Conservation (phyloP, 2,113 vertebrate species). For the Peromyscus maniculatus region DNA sequence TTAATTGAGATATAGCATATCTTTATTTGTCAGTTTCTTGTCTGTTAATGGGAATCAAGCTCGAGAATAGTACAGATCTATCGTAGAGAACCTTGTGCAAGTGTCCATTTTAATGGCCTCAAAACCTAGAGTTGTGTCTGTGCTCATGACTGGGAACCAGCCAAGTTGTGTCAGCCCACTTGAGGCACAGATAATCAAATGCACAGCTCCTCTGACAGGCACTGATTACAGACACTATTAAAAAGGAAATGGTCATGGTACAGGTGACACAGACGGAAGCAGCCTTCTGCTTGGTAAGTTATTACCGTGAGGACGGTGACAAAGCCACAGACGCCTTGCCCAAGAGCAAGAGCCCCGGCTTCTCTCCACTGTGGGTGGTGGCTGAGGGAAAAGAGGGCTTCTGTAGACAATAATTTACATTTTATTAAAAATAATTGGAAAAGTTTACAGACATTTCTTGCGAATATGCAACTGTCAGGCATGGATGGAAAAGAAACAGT, state of each 20-base stretch:
- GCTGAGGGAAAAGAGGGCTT: background rate
- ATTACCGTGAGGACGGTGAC: background rate
- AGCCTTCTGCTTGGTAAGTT: constrained; percentile 5
- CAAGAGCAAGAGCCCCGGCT: background rate
- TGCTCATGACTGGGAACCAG: background rate
- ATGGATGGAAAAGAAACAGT: constrained; percentile 76
- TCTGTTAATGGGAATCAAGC: constrained; percentile 18
- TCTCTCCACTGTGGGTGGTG: background rate
- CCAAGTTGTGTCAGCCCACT: background rate
- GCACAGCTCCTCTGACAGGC: constrained; percentile 37
- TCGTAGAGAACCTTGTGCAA: constrained; percentile 58
- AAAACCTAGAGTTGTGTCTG: constrained; percentile 42
- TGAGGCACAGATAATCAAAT: constrained; percentile 50
- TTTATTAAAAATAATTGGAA: constrained; percentile 84
- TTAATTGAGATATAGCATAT: constrained; percentile 43
- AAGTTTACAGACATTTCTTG: constrained; percentile 74
- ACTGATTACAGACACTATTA: constrained; percentile 68
- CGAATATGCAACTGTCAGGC: constrained; percentile 73
- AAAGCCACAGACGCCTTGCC: background rate
- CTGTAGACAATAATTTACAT: constrained; percentile 67
- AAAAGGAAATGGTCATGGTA: constrained; percentile 58
- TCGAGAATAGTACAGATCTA: background rate
- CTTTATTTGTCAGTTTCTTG: constrained; percentile 48
- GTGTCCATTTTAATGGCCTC: constrained; percentile 26
- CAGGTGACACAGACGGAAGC: constrained; percentile 39